phyloP scores from a whole-genome alignment of 2,888 invertebrate genomes.

The Orchesellides sinensis region DNA sequence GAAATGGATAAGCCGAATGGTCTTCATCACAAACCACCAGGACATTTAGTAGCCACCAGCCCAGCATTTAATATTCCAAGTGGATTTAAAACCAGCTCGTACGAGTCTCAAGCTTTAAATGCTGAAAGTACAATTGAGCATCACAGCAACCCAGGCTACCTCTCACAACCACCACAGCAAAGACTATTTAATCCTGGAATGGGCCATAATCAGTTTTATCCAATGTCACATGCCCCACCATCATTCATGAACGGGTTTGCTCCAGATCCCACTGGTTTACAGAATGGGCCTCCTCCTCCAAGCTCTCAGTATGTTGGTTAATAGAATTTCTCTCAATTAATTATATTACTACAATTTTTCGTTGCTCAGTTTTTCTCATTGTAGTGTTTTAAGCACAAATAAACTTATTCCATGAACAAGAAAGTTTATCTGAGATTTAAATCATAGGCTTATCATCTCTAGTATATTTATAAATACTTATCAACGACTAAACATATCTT shows the following conservation, averaged over 20 bases:
- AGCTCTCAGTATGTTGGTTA: conserved; percentile 62
- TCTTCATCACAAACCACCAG: conserved; percentile 29
- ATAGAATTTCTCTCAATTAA: neutral
- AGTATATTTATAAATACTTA: too few relatives aligned
- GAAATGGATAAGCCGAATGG: conserved; percentile 43
- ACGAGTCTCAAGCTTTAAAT: conserved; percentile 64
- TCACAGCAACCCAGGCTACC: conserved; percentile 30
- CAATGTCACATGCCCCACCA: conserved; percentile 60
- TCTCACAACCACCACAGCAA: conserved; percentile 39
- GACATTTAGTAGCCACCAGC: conserved; percentile 53
- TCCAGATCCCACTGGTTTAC: conserved; percentile 48
- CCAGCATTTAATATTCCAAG: conserved; percentile 63
- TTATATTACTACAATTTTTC: neutral
- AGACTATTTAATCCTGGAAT: conserved; percentile 53
- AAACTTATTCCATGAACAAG: neutral
- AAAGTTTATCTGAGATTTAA: neutral
- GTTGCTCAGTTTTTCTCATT: conserved; percentile 11
- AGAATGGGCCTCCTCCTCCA: conserved; percentile 57
- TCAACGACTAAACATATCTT: conserved; percentile 46
- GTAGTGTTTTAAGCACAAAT: neutral
- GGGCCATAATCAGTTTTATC: conserved; percentile 46
- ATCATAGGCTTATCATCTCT: neutral
- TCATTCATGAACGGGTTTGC: conserved; percentile 69
- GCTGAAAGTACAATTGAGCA: conserved; percentile 54
- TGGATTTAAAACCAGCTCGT: conserved; percentile 52